Conservation (phyloP, 2,888 invertebrate species). For the Tromatobia lineatoria region DNA sequence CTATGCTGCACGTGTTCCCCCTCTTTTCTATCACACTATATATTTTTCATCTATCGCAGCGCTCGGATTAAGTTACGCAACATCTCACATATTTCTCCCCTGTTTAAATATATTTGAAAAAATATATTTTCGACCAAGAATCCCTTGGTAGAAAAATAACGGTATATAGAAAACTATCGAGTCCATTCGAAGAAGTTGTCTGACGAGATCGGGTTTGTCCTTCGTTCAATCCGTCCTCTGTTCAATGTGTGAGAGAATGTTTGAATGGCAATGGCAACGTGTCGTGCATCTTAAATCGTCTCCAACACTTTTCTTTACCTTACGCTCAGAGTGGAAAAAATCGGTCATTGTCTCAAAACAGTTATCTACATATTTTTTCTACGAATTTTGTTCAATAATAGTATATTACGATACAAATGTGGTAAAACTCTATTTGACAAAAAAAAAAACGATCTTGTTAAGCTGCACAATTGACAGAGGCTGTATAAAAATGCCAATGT, state of each 20-base stretch:
- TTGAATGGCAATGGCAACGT: conserved; percentile 27
- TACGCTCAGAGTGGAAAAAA: not conserved
- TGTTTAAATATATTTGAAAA: not conserved
- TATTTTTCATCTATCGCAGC: not conserved
- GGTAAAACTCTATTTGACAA: not conserved
- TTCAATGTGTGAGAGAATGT: conserved; percentile 35
- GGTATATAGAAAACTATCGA: not conserved
- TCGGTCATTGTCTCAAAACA: not conserved
- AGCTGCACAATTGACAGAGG: not conserved
- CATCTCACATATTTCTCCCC: not conserved
- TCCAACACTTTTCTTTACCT: not conserved
- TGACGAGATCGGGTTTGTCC: conserved; percentile 21
- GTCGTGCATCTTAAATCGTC: conserved; percentile 23
- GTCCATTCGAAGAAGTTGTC: conserved; percentile 24
- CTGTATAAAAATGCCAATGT: not conserved
- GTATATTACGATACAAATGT: not conserved
- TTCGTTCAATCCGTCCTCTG: conserved; percentile 8
- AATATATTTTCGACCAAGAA: not conserved
- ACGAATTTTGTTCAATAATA: not conserved
- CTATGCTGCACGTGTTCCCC: not conserved
- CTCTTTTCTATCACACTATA: not conserved
- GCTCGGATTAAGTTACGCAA: not conserved
- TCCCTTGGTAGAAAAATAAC: not conserved
- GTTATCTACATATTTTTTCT: not conserved
- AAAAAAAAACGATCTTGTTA: not conserved